phyloP scores from a whole-genome alignment of 2,888 invertebrate genomes.

The Thecophora atra region DNA sequence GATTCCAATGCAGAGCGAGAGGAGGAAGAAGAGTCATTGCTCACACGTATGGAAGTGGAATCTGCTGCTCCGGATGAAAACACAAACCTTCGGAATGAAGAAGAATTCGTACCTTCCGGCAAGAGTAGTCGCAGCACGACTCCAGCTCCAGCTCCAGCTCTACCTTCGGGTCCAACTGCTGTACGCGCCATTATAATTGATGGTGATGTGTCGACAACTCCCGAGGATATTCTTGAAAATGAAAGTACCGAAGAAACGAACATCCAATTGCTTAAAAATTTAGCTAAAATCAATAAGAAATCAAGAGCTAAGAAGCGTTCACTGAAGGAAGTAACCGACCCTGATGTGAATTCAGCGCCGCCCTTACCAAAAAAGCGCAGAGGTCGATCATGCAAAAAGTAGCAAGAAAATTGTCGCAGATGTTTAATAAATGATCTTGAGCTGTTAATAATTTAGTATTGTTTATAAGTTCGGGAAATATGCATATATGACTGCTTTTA shows the following conservation, averaged over 20 bases:
- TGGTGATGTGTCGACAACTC: slow-evolving; percentile 42
- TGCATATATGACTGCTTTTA: no score
- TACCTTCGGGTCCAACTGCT: neutral
- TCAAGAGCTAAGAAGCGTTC: slow-evolving; percentile 49
- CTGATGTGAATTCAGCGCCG: slow-evolving; percentile 42
- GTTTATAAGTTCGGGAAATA: no score
- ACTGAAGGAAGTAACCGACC: slow-evolving; percentile 43
- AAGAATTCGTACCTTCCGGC: slow-evolving; percentile 11
- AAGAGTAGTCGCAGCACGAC: slow-evolving; percentile 12
- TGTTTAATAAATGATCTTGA: no score
- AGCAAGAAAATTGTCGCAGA: no score
- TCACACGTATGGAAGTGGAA: slow-evolving; percentile 47
- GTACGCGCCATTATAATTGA: slow-evolving; percentile 26
- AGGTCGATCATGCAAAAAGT: slow-evolving; percentile 45
- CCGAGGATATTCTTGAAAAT: slow-evolving; percentile 47
- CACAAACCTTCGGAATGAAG: slow-evolving; percentile 24
- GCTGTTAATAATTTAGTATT: no score
- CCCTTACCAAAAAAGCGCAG: slow-evolving; percentile 47
- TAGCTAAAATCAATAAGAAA: slow-evolving; percentile 54
- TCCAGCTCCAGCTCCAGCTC: slow-evolving; percentile 3
- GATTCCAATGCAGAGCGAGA: slow-evolving; percentile 40
- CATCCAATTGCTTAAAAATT: slow-evolving; percentile 53
- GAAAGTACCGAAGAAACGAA: slow-evolving; percentile 50
- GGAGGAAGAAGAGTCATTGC: slow-evolving; percentile 48
- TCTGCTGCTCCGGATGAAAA: slow-evolving; percentile 16